Evolutionary conservation across 2,888 invertebrate species (phyloP), one percentile per base, ranked within the genome.

Genomic region (Petrolisthes cinctipes): DNA sequence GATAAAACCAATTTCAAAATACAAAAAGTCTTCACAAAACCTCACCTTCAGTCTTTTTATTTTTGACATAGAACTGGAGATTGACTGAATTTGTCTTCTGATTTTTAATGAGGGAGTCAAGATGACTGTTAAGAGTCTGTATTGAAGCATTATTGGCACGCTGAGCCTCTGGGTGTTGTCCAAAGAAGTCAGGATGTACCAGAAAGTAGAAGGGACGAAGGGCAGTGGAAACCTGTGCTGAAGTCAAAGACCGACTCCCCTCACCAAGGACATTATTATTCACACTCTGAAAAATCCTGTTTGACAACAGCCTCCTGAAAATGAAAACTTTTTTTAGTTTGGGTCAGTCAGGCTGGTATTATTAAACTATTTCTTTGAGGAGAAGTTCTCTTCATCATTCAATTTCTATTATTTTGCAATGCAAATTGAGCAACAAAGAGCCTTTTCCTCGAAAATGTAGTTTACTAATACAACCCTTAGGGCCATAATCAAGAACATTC

Each of bases 161-260:
- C 96, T 98, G 93, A 79, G 95, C 97, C 92, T 95, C 95, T 66
- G 98, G 98, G 94, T 96, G 95, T 93, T 96, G 96, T 85, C 97
- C 97, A 94, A 98, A 98, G 79, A 98, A 94, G 94, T 98, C 98
- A 14, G 98, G 98, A 94, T 98, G 98, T 4, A 98, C 98, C 88
- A 96, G 96, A 93, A 98, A 98, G 93, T 98, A 98, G 93, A 98
- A 98, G 5, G 98, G 98, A 89, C 98, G 94, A 79, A 98, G 93
- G 0, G 98, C 98, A 53, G 97, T 96, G 0, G 98, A 96, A 37
- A 98, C 95, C 94, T 98, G 97, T 56, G 96, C 96, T 89, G 95
- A 95, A 92, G 95, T 97, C 91, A 96, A 37, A 37, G 37, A 37
- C 37, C 37, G 37, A 37, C 1, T 37, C 37, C 37, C 37, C 37